Evolutionary conservation across 1,140 invertebrate species (phyloP).

Genomic region (Drosophila miranda): DNA sequence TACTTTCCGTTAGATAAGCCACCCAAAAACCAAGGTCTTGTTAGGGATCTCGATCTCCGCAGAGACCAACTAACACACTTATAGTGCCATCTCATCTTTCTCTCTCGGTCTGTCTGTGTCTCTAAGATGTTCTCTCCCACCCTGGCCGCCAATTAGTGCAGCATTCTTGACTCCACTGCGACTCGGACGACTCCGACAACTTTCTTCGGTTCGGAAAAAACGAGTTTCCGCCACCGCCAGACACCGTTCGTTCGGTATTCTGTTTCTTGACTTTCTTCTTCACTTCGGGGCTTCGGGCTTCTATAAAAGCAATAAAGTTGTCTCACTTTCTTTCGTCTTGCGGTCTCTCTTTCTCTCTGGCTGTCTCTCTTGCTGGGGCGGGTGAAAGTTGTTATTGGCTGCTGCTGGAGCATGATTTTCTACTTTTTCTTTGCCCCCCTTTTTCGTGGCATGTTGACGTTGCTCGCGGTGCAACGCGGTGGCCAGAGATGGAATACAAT

Average conservation of each 20-base stretch:
- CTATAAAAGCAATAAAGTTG: slow-evolving; percentile 43
- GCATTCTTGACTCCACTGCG: slow-evolving; percentile 24
- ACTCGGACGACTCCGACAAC: slow-evolving; percentile 15
- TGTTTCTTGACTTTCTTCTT: slow-evolving; percentile 57
- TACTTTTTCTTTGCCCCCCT: slow-evolving; percentile 67
- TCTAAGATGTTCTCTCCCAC: too few species aligned
- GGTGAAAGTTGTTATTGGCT: slow-evolving; percentile 75
- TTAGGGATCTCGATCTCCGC: neutral
- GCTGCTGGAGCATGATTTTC: slow-evolving; percentile 67
- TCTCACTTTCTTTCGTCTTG: slow-evolving; percentile 44
- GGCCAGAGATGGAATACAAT: slow-evolving; percentile 28
- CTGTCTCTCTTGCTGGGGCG: slow-evolving; percentile 17
- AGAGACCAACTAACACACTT: slow-evolving; percentile 33
- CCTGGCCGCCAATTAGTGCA: slow-evolving; percentile 20
- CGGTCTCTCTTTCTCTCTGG: slow-evolving; percentile 6
- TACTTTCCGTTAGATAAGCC: neutral
- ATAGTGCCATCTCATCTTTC: neutral
- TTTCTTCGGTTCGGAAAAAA: slow-evolving; percentile 41
- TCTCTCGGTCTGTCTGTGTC: neutral
- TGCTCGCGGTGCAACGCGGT: slow-evolving; percentile 11
- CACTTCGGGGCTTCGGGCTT: slow-evolving; percentile 19
- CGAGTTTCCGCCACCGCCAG: slow-evolving; percentile 34
- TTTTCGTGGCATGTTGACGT: slow-evolving; percentile 25
- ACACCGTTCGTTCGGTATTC: slow-evolving; percentile 32
- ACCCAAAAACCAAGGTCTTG: slow-evolving; percentile 2